These are phyloP conservation scores for Mirza zaza DNA, from an alignment of 2,113 vertebrate genomes.

Conservation along the genomic window DNA sequence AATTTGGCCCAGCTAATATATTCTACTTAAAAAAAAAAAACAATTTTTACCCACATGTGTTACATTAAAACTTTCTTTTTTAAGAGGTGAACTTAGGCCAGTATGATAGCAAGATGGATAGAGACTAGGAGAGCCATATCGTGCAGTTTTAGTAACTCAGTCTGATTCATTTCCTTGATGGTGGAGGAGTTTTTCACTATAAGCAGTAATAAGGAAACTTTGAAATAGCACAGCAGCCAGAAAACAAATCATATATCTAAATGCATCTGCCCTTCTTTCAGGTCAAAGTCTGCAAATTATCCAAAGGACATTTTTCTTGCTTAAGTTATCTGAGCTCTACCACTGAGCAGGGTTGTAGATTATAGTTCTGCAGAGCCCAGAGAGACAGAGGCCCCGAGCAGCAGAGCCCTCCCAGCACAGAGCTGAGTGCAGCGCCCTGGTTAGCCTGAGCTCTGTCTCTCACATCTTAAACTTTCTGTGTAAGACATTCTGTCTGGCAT, in stretches of 20 bases:
- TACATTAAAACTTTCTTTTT: conserved; percentile 43
- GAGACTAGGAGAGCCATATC: not conserved
- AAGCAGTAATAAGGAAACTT: conserved; percentile 32
- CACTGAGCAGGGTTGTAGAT: not conserved
- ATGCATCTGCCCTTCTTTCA: conserved; percentile 72
- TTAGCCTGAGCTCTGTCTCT: not conserved
- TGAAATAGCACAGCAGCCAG: conserved; percentile 61
- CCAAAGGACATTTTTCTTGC: conserved; percentile 60
- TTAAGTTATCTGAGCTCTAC: conserved; percentile 49
- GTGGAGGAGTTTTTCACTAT: conserved; percentile 21
- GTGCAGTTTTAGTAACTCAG: conserved; percentile 19
- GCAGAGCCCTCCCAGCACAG: no score
- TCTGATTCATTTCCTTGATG: conserved; percentile 53
- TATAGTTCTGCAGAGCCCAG: not conserved
- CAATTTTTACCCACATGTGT: not conserved
- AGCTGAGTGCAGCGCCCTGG: not conserved
- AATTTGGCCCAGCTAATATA: conserved; percentile 34
- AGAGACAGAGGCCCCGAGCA: no score
- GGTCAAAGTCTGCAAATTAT: conserved; percentile 70
- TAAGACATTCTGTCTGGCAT: not conserved
- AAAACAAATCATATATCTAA: conserved; percentile 69
- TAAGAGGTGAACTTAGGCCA: not conserved
- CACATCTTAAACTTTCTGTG: not conserved
- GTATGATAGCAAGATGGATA: not conserved
- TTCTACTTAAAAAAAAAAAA: not conserved